Evolutionary conservation across 2,113 vertebrate genomes (phyloP).

Genomic region (Condylura cristata): DNA sequence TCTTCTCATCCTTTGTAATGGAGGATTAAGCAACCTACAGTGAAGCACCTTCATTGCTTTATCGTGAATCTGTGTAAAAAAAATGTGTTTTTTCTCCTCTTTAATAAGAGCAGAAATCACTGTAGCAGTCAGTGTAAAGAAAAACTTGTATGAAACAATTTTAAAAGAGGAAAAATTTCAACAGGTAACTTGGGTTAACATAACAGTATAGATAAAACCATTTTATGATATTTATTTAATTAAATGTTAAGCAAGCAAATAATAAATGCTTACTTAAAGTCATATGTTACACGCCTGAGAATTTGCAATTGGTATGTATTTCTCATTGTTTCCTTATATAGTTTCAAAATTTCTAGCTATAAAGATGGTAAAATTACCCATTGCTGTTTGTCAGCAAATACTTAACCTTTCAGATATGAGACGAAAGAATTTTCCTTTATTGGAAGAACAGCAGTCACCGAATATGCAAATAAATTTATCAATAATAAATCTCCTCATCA

Average conservation of each 20-base stretch:
- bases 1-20: constrained; percentile 63
- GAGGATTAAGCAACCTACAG: constrained; percentile 46
- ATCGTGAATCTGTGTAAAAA: constrained; percentile 72
- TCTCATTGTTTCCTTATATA: background rate
- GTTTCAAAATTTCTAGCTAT: constrained; percentile 45
- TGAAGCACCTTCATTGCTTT: constrained; percentile 65
- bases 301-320: background rate
- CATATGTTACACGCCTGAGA: background rate
- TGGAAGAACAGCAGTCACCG: constrained; percentile 74
- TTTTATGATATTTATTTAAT: constrained; percentile 19
- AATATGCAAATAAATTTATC: constrained; percentile 81
- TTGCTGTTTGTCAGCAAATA: constrained; percentile 77
- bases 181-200: background rate
- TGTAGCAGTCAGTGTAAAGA: constrained; percentile 76
- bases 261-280: constrained; percentile 12
- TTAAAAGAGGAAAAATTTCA: background rate
- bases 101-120: constrained; percentile 78
- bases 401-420: constrained; percentile 77
- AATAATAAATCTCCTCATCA: constrained; percentile 83
- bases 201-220: constrained; percentile 12
- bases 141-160: constrained; percentile 60
- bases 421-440: constrained; percentile 69
- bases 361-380: constrained; percentile 63
- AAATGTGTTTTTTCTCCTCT: constrained; percentile 58
- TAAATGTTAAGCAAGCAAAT: constrained; percentile 35